Evolutionary conservation across 2,113 vertebrate species (phyloP).

Genomic region (Pseudorhombus dupliciocellatus): DNA sequence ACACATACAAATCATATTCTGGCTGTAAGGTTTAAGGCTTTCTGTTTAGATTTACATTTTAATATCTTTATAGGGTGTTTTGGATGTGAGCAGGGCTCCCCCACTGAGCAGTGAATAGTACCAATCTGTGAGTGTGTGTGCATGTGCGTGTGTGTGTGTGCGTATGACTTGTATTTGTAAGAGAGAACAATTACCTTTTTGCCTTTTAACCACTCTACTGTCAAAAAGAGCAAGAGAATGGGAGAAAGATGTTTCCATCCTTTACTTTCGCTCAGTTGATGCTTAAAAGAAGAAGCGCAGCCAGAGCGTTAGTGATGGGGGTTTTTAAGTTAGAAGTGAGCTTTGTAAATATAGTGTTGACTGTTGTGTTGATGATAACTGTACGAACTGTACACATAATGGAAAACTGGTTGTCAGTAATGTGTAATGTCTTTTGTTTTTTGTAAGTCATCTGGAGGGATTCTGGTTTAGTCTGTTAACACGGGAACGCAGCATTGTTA

Average conservation of each 20-base stretch:
- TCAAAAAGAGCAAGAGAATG: conserved; percentile 53
- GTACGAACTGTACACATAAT: conserved; percentile 31
- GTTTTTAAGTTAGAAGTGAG: conserved; percentile 19
- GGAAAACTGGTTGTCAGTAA: conserved; percentile 42
- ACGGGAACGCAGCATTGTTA: conserved; percentile 32
- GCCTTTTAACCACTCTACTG: conserved; percentile 78
- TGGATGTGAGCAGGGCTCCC: conserved; percentile 78
- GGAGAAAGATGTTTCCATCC: conserved; percentile 13
- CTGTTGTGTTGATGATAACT: conserved; percentile 2
- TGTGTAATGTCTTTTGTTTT: conserved; percentile 34
- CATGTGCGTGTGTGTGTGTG: conserved; percentile 10
- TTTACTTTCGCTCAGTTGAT: conserved; percentile 42
- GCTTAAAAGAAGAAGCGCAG: conserved; percentile 50
- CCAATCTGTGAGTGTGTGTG: conserved; percentile 39
- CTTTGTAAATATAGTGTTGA: conserved; percentile 58
- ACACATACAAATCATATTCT: conserved; percentile 31
- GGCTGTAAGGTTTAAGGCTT: conserved; percentile 35
- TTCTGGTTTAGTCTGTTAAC: conserved; percentile 7
- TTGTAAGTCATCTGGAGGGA: neutral
- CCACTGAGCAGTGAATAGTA: conserved; percentile 65
- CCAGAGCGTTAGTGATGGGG: neutral
- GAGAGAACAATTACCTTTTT: conserved; percentile 38
- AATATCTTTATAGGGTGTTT: conserved; percentile 35
- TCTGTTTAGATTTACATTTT: conserved; percentile 20
- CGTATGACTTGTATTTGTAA: conserved; percentile 32